A percentile compares a stretch with the other conserved stretches of the same genome.
These are phyloP conservation scores for Heliconius aoede DNA, from an alignment of 2,888 invertebrate species.

Conservation along the genomic window DNA sequence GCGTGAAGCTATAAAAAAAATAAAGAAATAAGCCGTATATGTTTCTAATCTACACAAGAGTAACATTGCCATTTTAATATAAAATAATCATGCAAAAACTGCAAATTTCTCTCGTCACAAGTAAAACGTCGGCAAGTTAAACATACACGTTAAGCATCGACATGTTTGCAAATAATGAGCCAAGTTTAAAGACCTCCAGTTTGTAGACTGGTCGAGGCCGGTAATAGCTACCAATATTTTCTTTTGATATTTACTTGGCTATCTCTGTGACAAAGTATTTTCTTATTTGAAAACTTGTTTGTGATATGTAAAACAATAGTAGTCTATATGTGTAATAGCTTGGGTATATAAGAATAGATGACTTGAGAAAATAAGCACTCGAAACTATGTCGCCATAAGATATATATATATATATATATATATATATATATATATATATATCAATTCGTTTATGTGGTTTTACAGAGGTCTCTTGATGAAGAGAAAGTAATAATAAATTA, in stretches of 20 bases:
- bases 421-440: neutral
- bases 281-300: conserved; percentile 50
- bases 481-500: neutral
- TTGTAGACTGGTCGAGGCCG: conserved; percentile 47
- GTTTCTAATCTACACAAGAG: neutral
- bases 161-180: conserved; percentile 46
- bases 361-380: neutral
- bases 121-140: conserved; percentile 33
- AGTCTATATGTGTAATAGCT: conserved; percentile 58
- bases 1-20: neutral
- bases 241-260: conserved; percentile 61
- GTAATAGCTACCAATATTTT: conserved; percentile 55
- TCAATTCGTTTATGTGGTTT: neutral
- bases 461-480: neutral
- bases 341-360: neutral
- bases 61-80: conserved; percentile 21
- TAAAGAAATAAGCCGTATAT: neutral
- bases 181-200: conserved; percentile 49
- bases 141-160: conserved; percentile 31
- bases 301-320: conserved; percentile 70
- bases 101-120: conserved; percentile 35
- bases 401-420: neutral
- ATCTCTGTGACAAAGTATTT: conserved; percentile 57
- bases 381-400: conserved; percentile 1
- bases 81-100: conserved; percentile 27